Conservation (phyloP, 1,140 invertebrate genomes). For the Apis cerana region DNA sequence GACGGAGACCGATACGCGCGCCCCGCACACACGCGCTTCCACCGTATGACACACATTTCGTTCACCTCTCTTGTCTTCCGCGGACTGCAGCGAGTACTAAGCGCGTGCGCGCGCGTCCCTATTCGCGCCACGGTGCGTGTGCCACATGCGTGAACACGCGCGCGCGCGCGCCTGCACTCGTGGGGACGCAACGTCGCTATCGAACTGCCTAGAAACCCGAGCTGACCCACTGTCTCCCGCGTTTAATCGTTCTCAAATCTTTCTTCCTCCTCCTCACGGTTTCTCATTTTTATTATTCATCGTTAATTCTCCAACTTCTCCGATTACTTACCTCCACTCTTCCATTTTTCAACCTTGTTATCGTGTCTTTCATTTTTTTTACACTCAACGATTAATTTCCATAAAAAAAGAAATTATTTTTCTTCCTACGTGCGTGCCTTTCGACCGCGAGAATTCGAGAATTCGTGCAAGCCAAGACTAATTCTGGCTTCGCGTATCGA, state of each 20-base stretch:
- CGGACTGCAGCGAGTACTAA: constrained; percentile 47
- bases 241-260: background rate
- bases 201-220: constrained; percentile 67
- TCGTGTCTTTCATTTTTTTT: no score
- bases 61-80: constrained; percentile 59
- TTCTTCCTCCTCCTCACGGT: no score
- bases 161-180: background rate
- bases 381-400: no score
- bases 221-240: constrained; percentile 55
- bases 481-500: no score
- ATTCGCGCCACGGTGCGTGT: background rate
- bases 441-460: no score
- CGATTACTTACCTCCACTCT: no score
- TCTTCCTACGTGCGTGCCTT: no score
- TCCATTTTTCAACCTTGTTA: no score
- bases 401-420: no score
- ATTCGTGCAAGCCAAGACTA: no score
- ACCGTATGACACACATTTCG: constrained; percentile 71
- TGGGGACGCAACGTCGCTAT: constrained; percentile 40
- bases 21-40: constrained; percentile 46
- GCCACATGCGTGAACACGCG: background rate
- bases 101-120: constrained; percentile 1
- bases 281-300: no score
- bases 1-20: constrained; percentile 25
- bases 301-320: no score